Conservation (phyloP, 2,888 invertebrate genomes). For the Cotesia congregata region DNA sequence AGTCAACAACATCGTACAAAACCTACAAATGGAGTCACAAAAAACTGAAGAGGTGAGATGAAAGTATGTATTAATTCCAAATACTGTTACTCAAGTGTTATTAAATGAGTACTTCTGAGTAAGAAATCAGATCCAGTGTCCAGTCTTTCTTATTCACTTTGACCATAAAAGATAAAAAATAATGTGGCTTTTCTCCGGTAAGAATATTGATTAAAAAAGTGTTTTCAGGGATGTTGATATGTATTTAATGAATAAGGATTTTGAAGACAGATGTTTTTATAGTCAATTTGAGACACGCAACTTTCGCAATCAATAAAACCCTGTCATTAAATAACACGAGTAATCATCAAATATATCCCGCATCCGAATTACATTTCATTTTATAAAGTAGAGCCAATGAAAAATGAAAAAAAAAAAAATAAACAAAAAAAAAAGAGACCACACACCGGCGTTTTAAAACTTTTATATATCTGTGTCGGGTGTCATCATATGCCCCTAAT, state of each 20-base stretch:
- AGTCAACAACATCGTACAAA: too few relatives aligned
- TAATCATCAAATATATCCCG: constrained; percentile 12
- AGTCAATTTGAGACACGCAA: constrained; percentile 32
- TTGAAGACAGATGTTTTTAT: not conserved
- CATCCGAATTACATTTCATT: constrained; percentile 15
- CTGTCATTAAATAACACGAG: constrained; percentile 18
- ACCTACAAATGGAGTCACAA: too few relatives aligned
- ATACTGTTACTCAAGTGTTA: too few relatives aligned
- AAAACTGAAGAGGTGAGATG: too few relatives aligned
- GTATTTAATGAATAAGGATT: constrained; percentile 7
- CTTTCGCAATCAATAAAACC: constrained; percentile 29
- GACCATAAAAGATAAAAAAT: too few relatives aligned
- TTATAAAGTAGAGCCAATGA: constrained; percentile 15
- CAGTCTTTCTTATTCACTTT: too few relatives aligned
- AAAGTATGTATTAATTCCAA: too few relatives aligned
- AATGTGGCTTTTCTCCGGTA: not conserved
- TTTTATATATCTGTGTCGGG: constrained; percentile 27
- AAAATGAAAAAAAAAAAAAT: too few relatives aligned
- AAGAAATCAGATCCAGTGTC: too few relatives aligned
- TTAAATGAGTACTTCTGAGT: too few relatives aligned
- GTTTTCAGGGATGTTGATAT: not conserved
- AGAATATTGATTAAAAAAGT: not conserved
- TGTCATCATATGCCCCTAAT: constrained; percentile 35
- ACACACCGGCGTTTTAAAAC: constrained; percentile 18
- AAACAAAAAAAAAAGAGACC: constrained; percentile 12